Conservation (phyloP, 2,888 invertebrate species). For the Thymelicus lineola region DNA sequence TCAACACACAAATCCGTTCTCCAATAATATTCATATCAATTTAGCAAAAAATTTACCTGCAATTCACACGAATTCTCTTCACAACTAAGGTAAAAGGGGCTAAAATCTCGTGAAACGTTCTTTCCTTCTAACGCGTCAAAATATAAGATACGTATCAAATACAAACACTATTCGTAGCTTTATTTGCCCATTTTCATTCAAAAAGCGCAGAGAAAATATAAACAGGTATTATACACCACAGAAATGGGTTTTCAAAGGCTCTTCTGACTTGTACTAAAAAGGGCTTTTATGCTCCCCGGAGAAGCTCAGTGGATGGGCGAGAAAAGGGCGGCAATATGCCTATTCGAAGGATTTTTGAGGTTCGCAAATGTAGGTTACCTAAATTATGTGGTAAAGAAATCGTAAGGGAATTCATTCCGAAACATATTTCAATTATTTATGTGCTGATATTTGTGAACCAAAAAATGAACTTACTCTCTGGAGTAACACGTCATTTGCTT, state of each 20-base stretch:
- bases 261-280: constrained; percentile 43
- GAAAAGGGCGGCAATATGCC: constrained; percentile 28
- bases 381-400: constrained; percentile 32
- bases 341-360: constrained; percentile 35
- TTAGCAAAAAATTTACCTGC: background rate
- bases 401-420: constrained; percentile 18
- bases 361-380: constrained; percentile 36
- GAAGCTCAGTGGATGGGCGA: constrained; percentile 39
- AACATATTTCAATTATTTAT: constrained; percentile 28
- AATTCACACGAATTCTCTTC: background rate
- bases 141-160: constrained; percentile 15
- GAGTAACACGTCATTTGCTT: background rate
- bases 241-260: constrained; percentile 46
- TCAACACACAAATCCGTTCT: too few relatives aligned
- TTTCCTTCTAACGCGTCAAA: background rate
- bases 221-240: constrained; percentile 43
- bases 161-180: constrained; percentile 31
- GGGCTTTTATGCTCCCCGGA: constrained; percentile 42
- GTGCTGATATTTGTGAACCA: constrained; percentile 10
- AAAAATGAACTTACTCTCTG: constrained; percentile 1
- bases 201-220: constrained; percentile 39
- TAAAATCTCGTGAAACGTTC: background rate
- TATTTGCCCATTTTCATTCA: constrained; percentile 29
- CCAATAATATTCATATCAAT: too few relatives aligned
- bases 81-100: background rate